Conservation (phyloP, 92 coral and sea anemone species). For the Parazoanthus swiftii region DNA sequence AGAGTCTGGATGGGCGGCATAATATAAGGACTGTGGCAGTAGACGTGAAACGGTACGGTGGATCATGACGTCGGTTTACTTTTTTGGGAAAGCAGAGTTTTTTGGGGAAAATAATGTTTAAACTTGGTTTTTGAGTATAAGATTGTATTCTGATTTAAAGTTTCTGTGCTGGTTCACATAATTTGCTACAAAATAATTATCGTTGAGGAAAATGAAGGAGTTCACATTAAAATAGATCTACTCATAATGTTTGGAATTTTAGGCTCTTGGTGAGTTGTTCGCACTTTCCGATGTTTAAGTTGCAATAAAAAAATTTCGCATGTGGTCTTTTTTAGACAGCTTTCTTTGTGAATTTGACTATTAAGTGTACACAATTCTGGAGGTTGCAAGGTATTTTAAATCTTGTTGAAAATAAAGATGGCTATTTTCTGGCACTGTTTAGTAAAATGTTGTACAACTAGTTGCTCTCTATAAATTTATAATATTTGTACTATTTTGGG, state of each 20-base stretch:
- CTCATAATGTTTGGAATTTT: neutral
- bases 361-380: no score
- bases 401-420: neutral
- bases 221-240: neutral
- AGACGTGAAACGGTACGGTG: no score
- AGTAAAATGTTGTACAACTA: neutral
- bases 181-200: neutral
- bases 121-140: neutral
- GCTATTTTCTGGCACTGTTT: neutral
- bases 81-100: neutral
- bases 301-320: neutral
- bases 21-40: no score
- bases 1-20: no score
- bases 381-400: neutral
- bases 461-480: no score
- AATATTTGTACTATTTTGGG: no score
- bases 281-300: neutral
- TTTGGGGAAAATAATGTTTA: neutral
- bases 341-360: no score
- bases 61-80: neutral
- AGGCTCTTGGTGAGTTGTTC: neutral
- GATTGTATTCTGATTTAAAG: no score
- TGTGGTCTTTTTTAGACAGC: neutral
- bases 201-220: neutral
- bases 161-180: neutral